Percentiles rank a stretch among this genome's conserved stretches.
These are phyloP conservation scores for Odocoileus hemionus DNA, from an alignment of 2,113 vertebrate genomes.

Conservation along the genomic window DNA sequence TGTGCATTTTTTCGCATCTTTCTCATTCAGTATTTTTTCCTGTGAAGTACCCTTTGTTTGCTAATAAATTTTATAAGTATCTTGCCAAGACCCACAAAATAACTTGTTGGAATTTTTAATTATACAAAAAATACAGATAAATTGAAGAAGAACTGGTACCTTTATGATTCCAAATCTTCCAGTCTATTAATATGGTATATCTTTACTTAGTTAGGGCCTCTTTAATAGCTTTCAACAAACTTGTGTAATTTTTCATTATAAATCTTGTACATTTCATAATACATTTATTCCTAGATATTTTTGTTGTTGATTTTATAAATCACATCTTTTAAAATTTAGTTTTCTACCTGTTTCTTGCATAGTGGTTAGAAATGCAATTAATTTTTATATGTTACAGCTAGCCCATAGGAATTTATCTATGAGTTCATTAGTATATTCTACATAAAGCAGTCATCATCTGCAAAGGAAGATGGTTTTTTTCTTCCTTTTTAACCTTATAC, in stretches of 20 bases:
- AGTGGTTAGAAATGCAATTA: constrained; percentile 9
- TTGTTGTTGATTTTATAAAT: neutral
- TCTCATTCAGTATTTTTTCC: neutral
- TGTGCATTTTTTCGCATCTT: neutral
- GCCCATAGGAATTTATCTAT: neutral
- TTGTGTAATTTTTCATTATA: neutral
- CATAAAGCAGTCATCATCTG: neutral
- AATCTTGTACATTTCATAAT: neutral
- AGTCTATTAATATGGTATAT: neutral
- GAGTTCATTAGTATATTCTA: neutral
- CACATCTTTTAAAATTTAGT: neutral
- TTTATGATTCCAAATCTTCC: neutral
- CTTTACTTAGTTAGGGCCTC: neutral
- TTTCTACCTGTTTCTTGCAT: constrained; percentile 9
- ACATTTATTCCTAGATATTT: neutral
- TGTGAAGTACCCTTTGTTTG: neutral
- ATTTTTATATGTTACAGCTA: neutral
- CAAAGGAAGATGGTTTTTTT: neutral
- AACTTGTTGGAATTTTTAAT: neutral
- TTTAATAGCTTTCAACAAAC: neutral
- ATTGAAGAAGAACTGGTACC: neutral
- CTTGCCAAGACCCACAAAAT: neutral
- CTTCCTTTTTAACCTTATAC: neutral
- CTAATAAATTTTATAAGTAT: neutral
- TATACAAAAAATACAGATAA: neutral